Evolutionary conservation across 1,140 invertebrate genomes (phyloP).

Genomic region (Pomacea maculata): DNA sequence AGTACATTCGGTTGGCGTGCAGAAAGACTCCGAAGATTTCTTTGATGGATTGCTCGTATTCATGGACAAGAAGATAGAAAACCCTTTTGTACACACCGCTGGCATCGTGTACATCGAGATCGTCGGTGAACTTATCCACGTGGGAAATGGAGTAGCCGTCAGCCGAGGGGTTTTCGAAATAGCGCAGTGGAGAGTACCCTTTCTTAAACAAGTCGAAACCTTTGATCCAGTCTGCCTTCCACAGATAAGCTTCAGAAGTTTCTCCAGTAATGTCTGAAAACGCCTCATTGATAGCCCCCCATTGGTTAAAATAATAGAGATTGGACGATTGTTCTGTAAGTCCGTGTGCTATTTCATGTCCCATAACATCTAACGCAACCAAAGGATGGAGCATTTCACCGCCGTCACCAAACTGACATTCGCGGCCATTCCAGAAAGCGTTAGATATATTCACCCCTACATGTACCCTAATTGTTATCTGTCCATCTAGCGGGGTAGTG

Average conservation of each 20-base stretch:
- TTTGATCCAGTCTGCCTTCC: conserved; percentile 23
- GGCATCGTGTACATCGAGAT: conserved; percentile 31
- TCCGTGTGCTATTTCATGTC: conserved; percentile 46
- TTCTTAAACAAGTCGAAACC: conserved; percentile 25
- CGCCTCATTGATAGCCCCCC: conserved; percentile 48
- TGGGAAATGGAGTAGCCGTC: conserved; percentile 40
- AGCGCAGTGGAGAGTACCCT: conserved; percentile 17
- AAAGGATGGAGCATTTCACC: conserved; percentile 34
- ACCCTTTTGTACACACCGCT: too few relatives aligned
- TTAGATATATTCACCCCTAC: conserved; percentile 28
- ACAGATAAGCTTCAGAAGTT: conserved; percentile 23
- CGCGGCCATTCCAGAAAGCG: conserved; percentile 39
- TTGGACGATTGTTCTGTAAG: conserved; percentile 43
- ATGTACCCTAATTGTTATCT: conserved; percentile 40
- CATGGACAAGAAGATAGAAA: too few relatives aligned
- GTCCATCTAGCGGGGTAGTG: conserved; percentile 21
- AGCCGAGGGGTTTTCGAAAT: conserved; percentile 28
- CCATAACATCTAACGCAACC: conserved; percentile 36
- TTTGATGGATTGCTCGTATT: too few relatives aligned
- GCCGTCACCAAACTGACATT: conserved; percentile 42
- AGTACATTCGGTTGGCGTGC: too few relatives aligned
- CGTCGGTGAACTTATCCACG: conserved; percentile 26
- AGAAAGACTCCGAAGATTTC: too few relatives aligned
- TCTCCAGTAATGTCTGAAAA: conserved; percentile 51
- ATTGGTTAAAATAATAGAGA: conserved; percentile 37